phyloP scores from a whole-genome alignment of 1,140 invertebrate genomes.

The Asbolus verrucosus region DNA sequence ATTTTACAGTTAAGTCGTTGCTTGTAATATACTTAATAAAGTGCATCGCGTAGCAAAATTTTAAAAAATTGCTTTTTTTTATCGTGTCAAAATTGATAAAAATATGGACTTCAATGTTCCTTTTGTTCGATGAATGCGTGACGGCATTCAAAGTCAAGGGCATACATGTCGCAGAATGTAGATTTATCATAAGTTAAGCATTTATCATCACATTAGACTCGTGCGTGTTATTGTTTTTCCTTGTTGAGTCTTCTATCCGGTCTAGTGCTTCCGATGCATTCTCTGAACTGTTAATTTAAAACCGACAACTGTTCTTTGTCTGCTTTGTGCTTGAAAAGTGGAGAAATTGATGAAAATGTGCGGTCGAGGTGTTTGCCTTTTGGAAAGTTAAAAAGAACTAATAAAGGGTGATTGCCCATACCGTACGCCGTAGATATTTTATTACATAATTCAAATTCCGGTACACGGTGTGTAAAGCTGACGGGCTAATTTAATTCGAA shows the following conservation, averaged over 20 bases:
- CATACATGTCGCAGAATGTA: conserved; percentile 3
- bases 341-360: conserved; percentile 4
- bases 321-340: background rate
- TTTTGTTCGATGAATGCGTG: conserved; percentile 18
- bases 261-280: conserved; percentile 26
- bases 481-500: too few relatives aligned
- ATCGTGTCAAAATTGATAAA: background rate
- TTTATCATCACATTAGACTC: conserved; percentile 15
- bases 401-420: too few relatives aligned
- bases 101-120: conserved; percentile 18
- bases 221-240: conserved; percentile 22
- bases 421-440: too few relatives aligned
- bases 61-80: conserved; percentile 8
- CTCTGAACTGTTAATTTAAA: conserved; percentile 21
- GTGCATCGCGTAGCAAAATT: too few relatives aligned
- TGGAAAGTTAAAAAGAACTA: too few relatives aligned
- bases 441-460: too few relatives aligned
- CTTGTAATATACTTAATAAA: too few relatives aligned
- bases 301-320: background rate
- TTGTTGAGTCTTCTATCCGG: conserved; percentile 20
- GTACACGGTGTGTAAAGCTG: too few relatives aligned
- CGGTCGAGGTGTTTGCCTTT: too few relatives aligned
- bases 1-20: too few relatives aligned
- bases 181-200: conserved; percentile 32
- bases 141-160: conserved; percentile 29